Conservation (phyloP, 2,797 vertebrate genomes). For the Esox lucius region DNA sequence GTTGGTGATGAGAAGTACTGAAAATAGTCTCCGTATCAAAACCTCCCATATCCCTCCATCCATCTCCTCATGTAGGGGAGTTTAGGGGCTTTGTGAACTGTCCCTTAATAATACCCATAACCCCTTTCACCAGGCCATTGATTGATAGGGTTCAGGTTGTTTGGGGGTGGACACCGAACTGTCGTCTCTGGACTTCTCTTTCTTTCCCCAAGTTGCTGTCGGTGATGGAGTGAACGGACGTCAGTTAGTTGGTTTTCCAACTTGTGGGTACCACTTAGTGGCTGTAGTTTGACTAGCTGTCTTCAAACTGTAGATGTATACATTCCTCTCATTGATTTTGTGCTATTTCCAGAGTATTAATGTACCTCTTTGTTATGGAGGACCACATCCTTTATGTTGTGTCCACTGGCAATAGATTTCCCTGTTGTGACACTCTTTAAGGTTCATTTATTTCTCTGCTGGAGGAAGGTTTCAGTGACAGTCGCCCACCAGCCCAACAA, state of each 20-base stretch:
- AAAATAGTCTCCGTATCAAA: background rate
- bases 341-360: background rate
- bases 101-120: background rate
- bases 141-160: background rate
- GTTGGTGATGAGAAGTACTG: background rate
- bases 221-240: no score
- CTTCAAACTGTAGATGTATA: background rate
- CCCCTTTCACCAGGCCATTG: background rate
- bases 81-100: background rate
- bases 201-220: no score
- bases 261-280: no score
- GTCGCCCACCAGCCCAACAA: no score
- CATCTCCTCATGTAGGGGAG: background rate
- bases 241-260: no score
- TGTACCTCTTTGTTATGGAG: background rate
- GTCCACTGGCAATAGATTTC: no score
- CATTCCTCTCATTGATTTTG: background rate
- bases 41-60: no score
- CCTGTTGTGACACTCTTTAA: no score
- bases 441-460: no score
- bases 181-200: background rate
- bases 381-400: no score
- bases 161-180: background rate
- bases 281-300: background rate
- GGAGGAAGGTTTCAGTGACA: no score